Percentiles rank a stretch among this genome's conserved stretches.
These are phyloP conservation scores for Stenichneumon culpator DNA, from an alignment of 2,888 invertebrate genomes.

Conservation along the genomic window DNA sequence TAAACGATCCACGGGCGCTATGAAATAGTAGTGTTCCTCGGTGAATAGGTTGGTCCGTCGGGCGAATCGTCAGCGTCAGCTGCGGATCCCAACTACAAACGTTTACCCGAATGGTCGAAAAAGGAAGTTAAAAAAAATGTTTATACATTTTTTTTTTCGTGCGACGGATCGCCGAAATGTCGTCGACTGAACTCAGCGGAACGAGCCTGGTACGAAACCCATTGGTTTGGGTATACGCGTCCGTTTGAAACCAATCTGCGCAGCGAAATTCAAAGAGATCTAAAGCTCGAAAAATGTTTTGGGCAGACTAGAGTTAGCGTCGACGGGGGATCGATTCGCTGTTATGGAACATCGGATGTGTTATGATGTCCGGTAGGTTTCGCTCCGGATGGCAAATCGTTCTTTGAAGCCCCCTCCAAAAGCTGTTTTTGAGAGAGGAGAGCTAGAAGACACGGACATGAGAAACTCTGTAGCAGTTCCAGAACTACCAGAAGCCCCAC, in stretches of 20 bases:
- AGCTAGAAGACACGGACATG: constrained; percentile 70
- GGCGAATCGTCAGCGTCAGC: background rate
- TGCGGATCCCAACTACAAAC: background rate
- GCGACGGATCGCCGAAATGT: background rate
- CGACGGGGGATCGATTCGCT: background rate
- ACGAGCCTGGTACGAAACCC: background rate
- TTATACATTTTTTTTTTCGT: background rate
- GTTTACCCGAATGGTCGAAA: background rate
- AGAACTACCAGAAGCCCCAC: background rate
- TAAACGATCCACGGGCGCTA: background rate
- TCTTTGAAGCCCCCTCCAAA: constrained; percentile 76
- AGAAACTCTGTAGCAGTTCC: constrained; percentile 63
- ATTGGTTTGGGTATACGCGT: too few relatives aligned
- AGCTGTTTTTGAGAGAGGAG: constrained; percentile 58
- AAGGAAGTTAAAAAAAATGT: background rate
- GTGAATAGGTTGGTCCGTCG: background rate
- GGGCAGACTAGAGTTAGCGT: background rate
- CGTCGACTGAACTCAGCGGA: background rate
- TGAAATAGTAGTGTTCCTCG: background rate
- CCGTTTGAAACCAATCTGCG: background rate
- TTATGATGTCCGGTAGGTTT: background rate
- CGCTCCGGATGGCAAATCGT: constrained; percentile 74
- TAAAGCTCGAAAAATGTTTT: background rate
- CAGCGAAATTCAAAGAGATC: background rate
- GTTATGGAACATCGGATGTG: background rate